Conservation (phyloP, 2,113 vertebrate genomes). For the Mirza zaza region DNA sequence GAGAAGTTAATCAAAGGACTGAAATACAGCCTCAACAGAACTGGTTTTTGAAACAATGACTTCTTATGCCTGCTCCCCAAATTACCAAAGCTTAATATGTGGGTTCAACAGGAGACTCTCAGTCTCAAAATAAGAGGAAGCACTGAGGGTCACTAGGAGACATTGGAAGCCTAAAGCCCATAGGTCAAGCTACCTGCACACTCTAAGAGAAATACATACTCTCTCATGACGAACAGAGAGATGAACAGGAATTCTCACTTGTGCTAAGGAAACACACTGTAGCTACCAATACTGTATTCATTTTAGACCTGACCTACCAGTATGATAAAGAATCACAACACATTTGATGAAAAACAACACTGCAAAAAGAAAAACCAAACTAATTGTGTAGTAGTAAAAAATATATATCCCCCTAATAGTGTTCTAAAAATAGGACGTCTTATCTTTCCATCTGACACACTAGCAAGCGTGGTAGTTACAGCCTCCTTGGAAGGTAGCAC, state of each 20-base stretch:
- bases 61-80: neutral
- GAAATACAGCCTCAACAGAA: neutral
- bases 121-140: neutral
- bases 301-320: neutral
- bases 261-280: neutral
- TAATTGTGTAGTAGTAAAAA: neutral
- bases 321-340: neutral
- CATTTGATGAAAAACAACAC: neutral
- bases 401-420: neutral
- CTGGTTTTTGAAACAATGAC: neutral
- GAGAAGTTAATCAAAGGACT: neutral
- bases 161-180: neutral
- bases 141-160: neutral
- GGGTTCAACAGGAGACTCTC: neutral
- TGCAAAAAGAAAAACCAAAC: slow-evolving; percentile 8
- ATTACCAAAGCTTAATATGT: neutral
- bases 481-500: neutral
- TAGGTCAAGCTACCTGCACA: neutral
- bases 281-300: neutral
- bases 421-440: neutral
- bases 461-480: neutral
- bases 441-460: neutral
- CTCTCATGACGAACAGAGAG: neutral
- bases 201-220: neutral
- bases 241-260: neutral